These are phyloP conservation scores for Schizotus pectinicornis DNA, from an alignment of 2,888 invertebrate genomes.

Conservation along the genomic window DNA sequence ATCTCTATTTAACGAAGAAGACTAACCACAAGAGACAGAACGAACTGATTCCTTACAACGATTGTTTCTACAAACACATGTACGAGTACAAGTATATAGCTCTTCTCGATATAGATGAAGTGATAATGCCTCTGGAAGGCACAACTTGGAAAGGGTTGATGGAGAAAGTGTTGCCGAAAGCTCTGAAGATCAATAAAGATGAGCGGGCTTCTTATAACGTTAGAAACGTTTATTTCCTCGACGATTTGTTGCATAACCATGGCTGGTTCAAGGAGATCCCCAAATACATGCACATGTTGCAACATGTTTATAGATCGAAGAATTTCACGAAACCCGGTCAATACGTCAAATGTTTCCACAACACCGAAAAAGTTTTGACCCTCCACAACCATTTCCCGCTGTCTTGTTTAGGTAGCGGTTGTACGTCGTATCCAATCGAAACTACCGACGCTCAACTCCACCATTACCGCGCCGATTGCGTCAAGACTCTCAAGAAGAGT, in stretches of 20 bases:
- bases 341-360: slow-evolving; percentile 94
- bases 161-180: slow-evolving; percentile 70
- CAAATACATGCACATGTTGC: slow-evolving; percentile 92
- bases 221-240: slow-evolving; percentile 90
- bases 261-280: slow-evolving; percentile 82
- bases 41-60: slow-evolving; percentile 95
- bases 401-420: slow-evolving; percentile 76
- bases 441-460: slow-evolving; percentile 86
- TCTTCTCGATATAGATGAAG: slow-evolving; percentile 92
- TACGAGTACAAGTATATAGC: slow-evolving; percentile 89
- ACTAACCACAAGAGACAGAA: slow-evolving; percentile 93
- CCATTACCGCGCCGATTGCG: slow-evolving; percentile 94
- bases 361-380: slow-evolving; percentile 86
- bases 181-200: slow-evolving; percentile 70
- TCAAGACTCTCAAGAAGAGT: slow-evolving; percentile 81
- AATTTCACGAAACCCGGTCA: slow-evolving; percentile 93
- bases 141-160: slow-evolving; percentile 79
- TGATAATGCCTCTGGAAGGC: slow-evolving; percentile 85
- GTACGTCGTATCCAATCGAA: slow-evolving; percentile 84
- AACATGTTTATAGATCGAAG: slow-evolving; percentile 87
- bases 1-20: slow-evolving; percentile 88
- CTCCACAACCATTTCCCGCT: slow-evolving; percentile 93
- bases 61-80: slow-evolving; percentile 92
- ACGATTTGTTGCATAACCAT: slow-evolving; percentile 82
- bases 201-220: slow-evolving; percentile 84